Base-by-base conservation (phyloP, 1,140 invertebrate genomes). In the Dufourea novaeangliae region DNA sequence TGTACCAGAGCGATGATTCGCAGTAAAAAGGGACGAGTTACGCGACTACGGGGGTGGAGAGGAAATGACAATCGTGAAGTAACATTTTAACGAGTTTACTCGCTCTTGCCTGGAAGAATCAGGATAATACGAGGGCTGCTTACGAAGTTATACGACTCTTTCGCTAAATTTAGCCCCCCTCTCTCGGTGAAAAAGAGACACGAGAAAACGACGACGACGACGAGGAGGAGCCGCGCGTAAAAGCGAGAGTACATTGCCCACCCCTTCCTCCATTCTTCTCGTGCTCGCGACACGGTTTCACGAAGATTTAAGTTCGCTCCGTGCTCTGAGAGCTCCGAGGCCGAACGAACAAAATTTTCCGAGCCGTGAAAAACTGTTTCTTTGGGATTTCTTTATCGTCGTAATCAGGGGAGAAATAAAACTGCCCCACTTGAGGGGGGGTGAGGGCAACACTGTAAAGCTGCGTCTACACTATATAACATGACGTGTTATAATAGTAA, bases 131-230 rank as follows among this genome's bases (percentile, higher is more conserved):
- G 27, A 76, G 50, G n/a, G 37, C 22, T 50, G 39, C 67, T 83
- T 71, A 67, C 68, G 62, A 67, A 69, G 67, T 83, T 61, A 62
- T 46, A 41, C 56, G 75, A 44, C 62, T 82, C 50, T 78, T 56
- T 52, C 50, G 80, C 75, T 83, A 82, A 82, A 83, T 83, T 83
- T 83, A 83, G 75, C 77, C 54, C 29, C 37, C 25, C 22, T 20
- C 44, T 32, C 39, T 10, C 2, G 57, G 7, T 7, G 32, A 12
- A 39, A 81, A 71, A 77, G 37, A 12, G 54, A 39, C n/a, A n/a
- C 41, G 50, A 52, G 74, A 69, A 82, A 82, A 83, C 73, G 37
- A 82, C 50, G 74, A 27, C 52, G 68, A 72, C 50, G 57, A 44
- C 20, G 52, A 63, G 20, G 61, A 67, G 59, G 20, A 50, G 64